Evolutionary conservation across 2,888 invertebrate species (phyloP).

Genomic region (Metalampra italica): DNA sequence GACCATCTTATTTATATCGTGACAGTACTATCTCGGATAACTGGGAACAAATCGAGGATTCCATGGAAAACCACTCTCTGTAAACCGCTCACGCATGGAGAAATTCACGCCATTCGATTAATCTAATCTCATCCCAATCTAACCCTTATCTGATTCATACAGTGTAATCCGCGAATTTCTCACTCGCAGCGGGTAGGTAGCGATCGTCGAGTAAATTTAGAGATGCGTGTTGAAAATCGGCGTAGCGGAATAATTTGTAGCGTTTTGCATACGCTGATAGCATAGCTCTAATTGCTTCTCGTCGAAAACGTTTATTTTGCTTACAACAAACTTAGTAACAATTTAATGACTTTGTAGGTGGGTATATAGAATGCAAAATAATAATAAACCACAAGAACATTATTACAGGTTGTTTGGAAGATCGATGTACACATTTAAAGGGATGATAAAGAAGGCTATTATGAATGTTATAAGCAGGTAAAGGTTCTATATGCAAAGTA

Average conservation of each 20-base stretch:
- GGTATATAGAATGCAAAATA: conserved; percentile 30
- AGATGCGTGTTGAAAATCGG: conserved; percentile 46
- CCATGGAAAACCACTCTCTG: conserved; percentile 41
- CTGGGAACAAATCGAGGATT: conserved; percentile 41
- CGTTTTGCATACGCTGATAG: conserved; percentile 43
- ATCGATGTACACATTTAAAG: too few species aligned
- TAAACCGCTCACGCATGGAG: conserved; percentile 34
- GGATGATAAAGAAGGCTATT: too few species aligned
- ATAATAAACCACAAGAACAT: neutral
- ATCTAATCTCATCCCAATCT: conserved; percentile 39
- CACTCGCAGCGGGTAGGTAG: conserved; percentile 18
- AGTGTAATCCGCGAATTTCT: conserved; percentile 26
- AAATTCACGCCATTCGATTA: conserved; percentile 36
- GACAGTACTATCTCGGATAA: conserved; percentile 41
- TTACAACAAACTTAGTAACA: conserved; percentile 23
- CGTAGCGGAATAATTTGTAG: conserved; percentile 44
- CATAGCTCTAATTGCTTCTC: conserved; percentile 45
- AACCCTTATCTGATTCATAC: conserved; percentile 27
- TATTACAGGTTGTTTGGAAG: too few species aligned
- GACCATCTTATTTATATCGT: conserved; percentile 41
- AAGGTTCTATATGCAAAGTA: too few species aligned
- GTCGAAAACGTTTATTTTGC: conserved; percentile 39
- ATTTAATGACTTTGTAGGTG: conserved; percentile 20
- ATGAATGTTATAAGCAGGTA: too few species aligned
- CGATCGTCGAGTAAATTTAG: conserved; percentile 4